Evolutionary conservation across 2,113 vertebrate genomes (phyloP).

Genomic region (Pelecanus crispus): DNA sequence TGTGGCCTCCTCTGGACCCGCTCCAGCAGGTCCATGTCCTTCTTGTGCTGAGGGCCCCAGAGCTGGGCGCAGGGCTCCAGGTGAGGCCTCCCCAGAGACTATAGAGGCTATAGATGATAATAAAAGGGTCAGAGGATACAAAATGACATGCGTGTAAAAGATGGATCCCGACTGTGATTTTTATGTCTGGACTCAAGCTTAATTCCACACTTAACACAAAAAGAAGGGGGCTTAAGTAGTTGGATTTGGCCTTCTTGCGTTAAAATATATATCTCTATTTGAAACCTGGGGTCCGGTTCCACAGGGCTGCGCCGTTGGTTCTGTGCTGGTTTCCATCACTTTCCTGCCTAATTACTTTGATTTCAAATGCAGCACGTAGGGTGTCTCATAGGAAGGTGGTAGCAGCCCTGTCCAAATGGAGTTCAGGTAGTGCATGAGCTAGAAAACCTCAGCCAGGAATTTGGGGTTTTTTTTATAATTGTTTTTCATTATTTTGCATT

Average conservation of each 20-base stretch:
- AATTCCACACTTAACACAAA: neutral
- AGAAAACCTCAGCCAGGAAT: neutral
- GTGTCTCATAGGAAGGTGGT: neutral
- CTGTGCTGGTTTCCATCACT: neutral
- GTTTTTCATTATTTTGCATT: neutral
- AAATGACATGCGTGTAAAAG: neutral
- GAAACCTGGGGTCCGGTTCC: neutral
- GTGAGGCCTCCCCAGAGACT: too few species aligned
- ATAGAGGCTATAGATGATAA: neutral
- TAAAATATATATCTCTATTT: neutral
- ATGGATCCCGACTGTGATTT: neutral
- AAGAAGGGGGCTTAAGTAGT: neutral
- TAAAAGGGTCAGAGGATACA: neutral
- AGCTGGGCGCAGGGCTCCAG: too few species aligned
- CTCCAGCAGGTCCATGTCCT: too few species aligned
- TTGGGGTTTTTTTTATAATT: neutral
- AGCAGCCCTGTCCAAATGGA: neutral
- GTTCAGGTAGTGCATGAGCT: neutral
- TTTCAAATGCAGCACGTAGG: neutral
- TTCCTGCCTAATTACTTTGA: neutral
- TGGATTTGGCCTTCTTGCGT: neutral
- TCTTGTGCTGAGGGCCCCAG: too few species aligned
- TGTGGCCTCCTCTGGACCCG: too few species aligned
- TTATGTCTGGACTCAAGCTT: neutral
- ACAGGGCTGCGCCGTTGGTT: neutral